Evolutionary conservation across 2,888 invertebrate species (phyloP), one percentile per base, ranked within the genome.

Genomic region (Mythimna impura): DNA sequence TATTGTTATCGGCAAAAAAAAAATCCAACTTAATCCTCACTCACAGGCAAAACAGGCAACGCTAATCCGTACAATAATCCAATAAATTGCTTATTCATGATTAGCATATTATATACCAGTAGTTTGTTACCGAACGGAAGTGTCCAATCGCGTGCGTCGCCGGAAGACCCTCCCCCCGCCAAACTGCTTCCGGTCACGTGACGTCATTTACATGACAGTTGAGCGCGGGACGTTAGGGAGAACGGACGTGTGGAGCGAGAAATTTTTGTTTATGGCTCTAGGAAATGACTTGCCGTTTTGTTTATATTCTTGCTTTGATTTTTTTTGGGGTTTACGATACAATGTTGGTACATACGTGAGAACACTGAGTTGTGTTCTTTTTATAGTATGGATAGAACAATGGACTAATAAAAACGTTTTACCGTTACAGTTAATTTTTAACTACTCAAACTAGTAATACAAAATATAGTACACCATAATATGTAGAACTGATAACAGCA

Each of bases 171-270:
- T 89, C 94, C 94, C 94, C 92, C 83, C 92, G 89, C 93, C 94
- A 91, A 93, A 93, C 94, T 91, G 91, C 94, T 93, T 96, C 96
- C 96, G 95, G 96, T 94, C 96, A 93, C 96, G 96, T 96, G 96
- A 96, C 95, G 93, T 93, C 94, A 95, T 96, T 95, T 95, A 94
- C 95, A 95, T 96, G 94, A 95, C 95, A 95, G 93, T 93, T 88
- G 91, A 89, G 82, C 85, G 88, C 87, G 86, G 87, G 90, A 89
- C 91, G 89, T 86, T 87, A 87, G 87, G 86, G 90, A 88, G 89
- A 89, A 87, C 88, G 89, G 93, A 93, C 94, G 93, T 90, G 86
- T 85, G 85, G 87, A 87, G 86, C 86, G 86, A 84, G 78, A 83
- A 85, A 80, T 89, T 91, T 91, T 92, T 90, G 92, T 93, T 94